Evolutionary conservation across 2,888 invertebrate genomes (phyloP), one percentile per base, ranked within the genome.

Genomic region (Melanostoma mellinum): DNA sequence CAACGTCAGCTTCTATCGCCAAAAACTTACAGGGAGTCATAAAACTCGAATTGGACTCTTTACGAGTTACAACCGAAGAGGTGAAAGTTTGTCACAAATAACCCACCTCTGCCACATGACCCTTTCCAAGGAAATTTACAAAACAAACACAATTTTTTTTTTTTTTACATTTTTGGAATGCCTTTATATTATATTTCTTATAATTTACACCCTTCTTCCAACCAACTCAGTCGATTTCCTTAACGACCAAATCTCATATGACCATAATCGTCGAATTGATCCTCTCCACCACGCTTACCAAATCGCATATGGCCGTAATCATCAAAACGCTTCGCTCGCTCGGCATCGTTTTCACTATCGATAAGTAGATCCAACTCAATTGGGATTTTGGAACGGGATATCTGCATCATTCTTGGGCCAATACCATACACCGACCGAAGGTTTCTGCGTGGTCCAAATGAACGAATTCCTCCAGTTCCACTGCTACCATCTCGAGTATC

Each of bases 241-340:
- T 69, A 84, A 60, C 77, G 74, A 48, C 95, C 95, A 87, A 95
- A 95, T 81, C 95, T 91, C 92, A 95, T 92, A 87, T 95, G 95
- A 1, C 95, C 95, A 86, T 95, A 96, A 88, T 95, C 95, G 86
- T 95, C 95, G 86, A 94, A 95, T 30, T 93, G 92, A 77, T 94
- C 94, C 46, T 94, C 94, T 0, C 89, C 90, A 8, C 89, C 90
- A 1, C 94, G 92, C 86, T 94, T 94, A 3, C 94, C 94, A 87
- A 94, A 94, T 86, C 94, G 90, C 91, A 95, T 92, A 87, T 95
- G 95, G 0, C 95, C 95, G 87, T 95, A 96, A 88, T 95, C 95
- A 86, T 95, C 95, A 86, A 94, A 95, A 86, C 89, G 94, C 91
- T 88, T 95, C 4, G 87, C 74, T 32, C 89, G 88, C n/a, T 88